A percentile compares a stretch with the other conserved stretches of the same genome.
Evolutionary conservation across 2,113 vertebrate genomes (phyloP).

Genomic region (Solenodon paradoxus): DNA sequence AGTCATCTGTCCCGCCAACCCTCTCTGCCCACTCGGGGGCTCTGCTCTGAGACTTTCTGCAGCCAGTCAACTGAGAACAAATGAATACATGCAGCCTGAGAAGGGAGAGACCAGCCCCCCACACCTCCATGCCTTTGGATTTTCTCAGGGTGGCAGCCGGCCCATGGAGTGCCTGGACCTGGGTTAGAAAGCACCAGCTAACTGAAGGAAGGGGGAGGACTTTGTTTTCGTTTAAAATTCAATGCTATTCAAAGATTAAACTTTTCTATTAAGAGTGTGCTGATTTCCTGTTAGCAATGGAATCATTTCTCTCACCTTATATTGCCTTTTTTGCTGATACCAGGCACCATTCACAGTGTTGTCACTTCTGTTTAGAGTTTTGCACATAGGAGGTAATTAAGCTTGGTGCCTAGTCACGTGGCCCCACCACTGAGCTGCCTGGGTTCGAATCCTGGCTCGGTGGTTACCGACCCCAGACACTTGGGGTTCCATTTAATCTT

Average conservation of each 20-base stretch:
- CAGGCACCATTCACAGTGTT: rapidly evolving
- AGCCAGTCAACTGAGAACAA: not conserved
- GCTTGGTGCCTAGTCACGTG: not conserved
- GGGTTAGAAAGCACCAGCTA: not conserved
- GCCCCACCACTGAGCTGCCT: not conserved
- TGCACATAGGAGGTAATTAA: rapidly evolving
- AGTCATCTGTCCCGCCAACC: not conserved
- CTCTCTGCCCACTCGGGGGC: not conserved
- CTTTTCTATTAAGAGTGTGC: not conserved
- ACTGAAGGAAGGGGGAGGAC: not conserved
- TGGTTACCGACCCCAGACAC: not conserved
- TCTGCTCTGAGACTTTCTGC: not conserved
- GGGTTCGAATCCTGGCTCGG: not conserved
- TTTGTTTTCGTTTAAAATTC: not conserved
- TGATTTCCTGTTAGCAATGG: not conserved
- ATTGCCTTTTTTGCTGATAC: not conserved
- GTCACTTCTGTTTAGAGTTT: not conserved
- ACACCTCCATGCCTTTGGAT: not conserved
- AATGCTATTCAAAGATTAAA: not conserved
- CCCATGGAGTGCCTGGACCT: not conserved
- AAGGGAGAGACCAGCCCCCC: too few species aligned
- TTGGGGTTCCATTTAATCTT: not conserved
- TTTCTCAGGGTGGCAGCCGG: not conserved
- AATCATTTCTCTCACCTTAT: not conserved
- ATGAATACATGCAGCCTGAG: too few species aligned